Base-by-base conservation (phyloP, 2,797 vertebrate genomes). In the Tauraco hartlaubi region DNA sequence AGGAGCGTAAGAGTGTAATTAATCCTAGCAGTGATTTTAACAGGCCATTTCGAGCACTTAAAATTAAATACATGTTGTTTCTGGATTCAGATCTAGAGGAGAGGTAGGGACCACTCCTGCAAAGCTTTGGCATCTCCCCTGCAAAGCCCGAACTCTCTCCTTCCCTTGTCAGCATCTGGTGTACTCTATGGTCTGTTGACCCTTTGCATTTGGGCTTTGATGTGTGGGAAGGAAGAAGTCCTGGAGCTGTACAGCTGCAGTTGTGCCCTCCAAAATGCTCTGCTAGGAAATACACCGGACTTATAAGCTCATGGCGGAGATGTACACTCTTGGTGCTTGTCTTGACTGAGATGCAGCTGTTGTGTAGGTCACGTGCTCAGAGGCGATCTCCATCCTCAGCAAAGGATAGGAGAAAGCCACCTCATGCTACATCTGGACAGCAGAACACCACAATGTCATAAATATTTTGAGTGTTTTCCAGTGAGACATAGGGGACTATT, bases 21-120 rank as follows among this genome's bases (percentile, higher is more conserved):
- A 91, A 72, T 89, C 28, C 75, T 75, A 80, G 78, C 61, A 82
- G 41, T 41, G 29, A 85, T 85, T 94, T 93, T 88, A 90, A 55
- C 6, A 71, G 71, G 63, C 62, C 41, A 58, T 82, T 94, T 69
- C 48, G 56, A 56, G 25, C 33, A 48, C 44, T 93, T 88, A 63
- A 82, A 72, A 90, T 81, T 55, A 52, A 82, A 62, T 59, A 59
- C 35, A 4, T 79, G 17, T 61, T 91, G 35, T 63, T 94, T 92
- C 85, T 69, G 55, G 59, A 92, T 56, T 61, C 28, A 49, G 25
- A 41, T 52, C 20, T 43, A 66, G 26, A 90, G 29, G 12, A 87
- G 66, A 78, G 5, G 20, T 26, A 52, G 56, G 21, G 43, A 54
- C 54, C 14, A 28, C 16, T 62, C 39, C 51, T 76, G 48, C 43